Evolutionary conservation across 2,797 vertebrate genomes (phyloP).

Genomic region (Bradypodion pumilum): DNA sequence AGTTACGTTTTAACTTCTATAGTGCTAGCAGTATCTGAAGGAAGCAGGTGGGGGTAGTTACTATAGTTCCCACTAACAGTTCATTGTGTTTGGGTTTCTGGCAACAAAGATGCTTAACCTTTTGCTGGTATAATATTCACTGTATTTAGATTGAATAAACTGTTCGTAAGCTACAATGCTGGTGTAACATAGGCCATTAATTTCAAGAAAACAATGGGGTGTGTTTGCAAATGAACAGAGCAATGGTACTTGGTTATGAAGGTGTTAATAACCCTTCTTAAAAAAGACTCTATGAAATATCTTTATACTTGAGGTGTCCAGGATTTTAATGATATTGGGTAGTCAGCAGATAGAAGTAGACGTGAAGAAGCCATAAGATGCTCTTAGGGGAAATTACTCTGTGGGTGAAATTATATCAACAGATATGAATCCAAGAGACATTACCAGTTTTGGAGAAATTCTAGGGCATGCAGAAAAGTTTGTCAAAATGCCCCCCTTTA

Average conservation of each 20-base stretch:
- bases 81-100: slow-evolving; percentile 30
- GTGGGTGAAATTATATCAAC: no score
- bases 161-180: neutral
- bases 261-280: fast-evolving
- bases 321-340: neutral
- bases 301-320: neutral
- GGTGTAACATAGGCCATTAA: slow-evolving; percentile 16
- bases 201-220: neutral
- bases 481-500: no score
- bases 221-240: neutral
- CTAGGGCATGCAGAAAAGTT: no score
- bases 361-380: neutral
- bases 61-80: slow-evolving; percentile 10
- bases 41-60: slow-evolving; percentile 37
- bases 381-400: neutral
- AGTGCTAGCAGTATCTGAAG: slow-evolving; percentile 22
- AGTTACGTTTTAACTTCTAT: slow-evolving; percentile 11
- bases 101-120: slow-evolving; percentile 16
- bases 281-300: neutral
- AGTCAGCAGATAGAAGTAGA: neutral
- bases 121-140: slow-evolving; percentile 17
- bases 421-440: neutral
- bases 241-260: neutral
- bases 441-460: no score
- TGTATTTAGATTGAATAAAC: slow-evolving; percentile 7